Conservation (phyloP, 2,888 invertebrate genomes). For the Drosophila mulleri region DNA sequence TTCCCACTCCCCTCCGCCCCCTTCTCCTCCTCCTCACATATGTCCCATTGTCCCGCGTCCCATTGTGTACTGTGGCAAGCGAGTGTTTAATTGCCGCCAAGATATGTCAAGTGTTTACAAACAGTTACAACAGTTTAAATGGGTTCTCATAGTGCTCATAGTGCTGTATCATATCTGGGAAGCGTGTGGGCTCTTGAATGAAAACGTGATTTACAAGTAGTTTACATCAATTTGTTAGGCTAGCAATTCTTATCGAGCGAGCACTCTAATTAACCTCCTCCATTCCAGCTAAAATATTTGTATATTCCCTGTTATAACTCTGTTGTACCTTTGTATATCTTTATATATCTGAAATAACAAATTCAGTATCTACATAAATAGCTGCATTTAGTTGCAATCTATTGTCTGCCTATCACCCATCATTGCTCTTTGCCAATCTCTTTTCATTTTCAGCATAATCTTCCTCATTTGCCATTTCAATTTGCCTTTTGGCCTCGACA, state of each 20-base stretch:
- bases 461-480: not conserved
- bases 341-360: no score
- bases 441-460: no score
- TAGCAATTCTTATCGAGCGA: not conserved
- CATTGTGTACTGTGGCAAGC: slow-evolving; percentile 49
- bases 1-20: not conserved
- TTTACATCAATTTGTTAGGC: not conserved
- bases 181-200: not conserved
- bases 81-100: slow-evolving; percentile 56
- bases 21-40: not conserved
- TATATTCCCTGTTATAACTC: no score
- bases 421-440: not conserved
- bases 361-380: no score
- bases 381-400: no score
- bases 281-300: no score
- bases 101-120: slow-evolving; percentile 50
- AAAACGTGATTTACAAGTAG: slow-evolving; percentile 1
- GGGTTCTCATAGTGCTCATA: not conserved
- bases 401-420: no score
- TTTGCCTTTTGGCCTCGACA: not conserved
- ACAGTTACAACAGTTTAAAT: slow-evolving; percentile 13
- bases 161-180: not conserved
- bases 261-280: no score
- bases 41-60: slow-evolving; percentile 41
- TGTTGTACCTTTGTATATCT: no score